A percentile compares a stretch with the other conserved stretches of the same genome.
Conservation (phyloP, 2,888 invertebrate species). For the Antitype chi region DNA sequence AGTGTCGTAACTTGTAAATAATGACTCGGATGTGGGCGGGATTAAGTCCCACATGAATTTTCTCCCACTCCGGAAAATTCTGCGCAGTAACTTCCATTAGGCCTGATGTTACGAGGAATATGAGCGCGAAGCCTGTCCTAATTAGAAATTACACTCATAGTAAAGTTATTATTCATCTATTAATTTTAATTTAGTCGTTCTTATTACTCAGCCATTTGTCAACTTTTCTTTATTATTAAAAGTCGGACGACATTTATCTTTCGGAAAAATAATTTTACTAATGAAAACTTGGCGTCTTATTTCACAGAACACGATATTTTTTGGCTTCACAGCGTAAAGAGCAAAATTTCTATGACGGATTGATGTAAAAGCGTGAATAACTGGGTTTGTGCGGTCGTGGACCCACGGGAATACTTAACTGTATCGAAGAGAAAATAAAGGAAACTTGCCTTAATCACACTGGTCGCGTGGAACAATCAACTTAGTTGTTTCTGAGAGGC, state of each 20-base stretch:
- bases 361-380: slow-evolving; percentile 36
- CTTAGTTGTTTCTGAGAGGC: not conserved
- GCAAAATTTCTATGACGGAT: slow-evolving; percentile 18
- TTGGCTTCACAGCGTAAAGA: slow-evolving; percentile 12
- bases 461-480: not conserved
- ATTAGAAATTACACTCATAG: slow-evolving; percentile 25
- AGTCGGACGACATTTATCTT: not conserved
- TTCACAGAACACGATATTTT: slow-evolving; percentile 31
- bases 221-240: slow-evolving; percentile 17
- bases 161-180: slow-evolving; percentile 21
- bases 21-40: slow-evolving; percentile 52
- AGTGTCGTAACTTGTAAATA: slow-evolving; percentile 59
- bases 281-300: slow-evolving; percentile 34
- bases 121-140: slow-evolving; percentile 19
- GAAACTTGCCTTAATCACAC: not conserved
- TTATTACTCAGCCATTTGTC: slow-evolving; percentile 33
- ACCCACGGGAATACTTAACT: slow-evolving; percentile 25
- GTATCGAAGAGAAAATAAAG: slow-evolving; percentile 16
- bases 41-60: slow-evolving; percentile 58
- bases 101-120: slow-evolving; percentile 34
- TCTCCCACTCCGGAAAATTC: slow-evolving; percentile 40
- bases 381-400: slow-evolving; percentile 30
- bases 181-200: slow-evolving; percentile 18
- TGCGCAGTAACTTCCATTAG: slow-evolving; percentile 34
- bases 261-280: slow-evolving; percentile 13